phyloP scores from a whole-genome alignment of 2,113 vertebrate species.

The Gnathonemus longibarbis region DNA sequence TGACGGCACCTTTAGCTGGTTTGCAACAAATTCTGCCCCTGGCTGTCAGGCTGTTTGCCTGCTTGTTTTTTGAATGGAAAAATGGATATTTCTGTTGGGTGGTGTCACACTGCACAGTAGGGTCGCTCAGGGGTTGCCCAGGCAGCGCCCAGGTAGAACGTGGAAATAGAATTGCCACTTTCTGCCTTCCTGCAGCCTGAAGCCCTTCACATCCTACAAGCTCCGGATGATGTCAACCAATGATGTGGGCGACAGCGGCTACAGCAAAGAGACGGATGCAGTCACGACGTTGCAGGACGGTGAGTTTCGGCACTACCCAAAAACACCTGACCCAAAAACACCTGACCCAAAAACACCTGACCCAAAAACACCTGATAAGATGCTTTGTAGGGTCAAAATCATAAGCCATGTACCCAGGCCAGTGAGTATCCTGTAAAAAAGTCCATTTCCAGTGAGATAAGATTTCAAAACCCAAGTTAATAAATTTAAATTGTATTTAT shows the following conservation, averaged over 20 bases:
- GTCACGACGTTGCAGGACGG: slow-evolving; percentile 90
- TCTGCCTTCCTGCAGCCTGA: slow-evolving; percentile 60
- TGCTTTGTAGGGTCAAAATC: background rate
- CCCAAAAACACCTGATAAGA: background rate
- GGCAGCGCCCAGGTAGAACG: background rate
- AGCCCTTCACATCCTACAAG: slow-evolving; percentile 88
- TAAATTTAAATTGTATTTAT: background rate
- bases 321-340: background rate
- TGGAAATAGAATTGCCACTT: background rate
- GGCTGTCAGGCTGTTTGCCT: background rate
- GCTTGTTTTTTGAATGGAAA: background rate
- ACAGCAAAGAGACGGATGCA: slow-evolving; percentile 75
- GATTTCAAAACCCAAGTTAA: background rate
- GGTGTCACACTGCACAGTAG: background rate
- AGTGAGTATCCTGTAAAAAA: background rate
- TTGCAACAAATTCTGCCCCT: background rate
- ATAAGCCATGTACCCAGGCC: background rate
- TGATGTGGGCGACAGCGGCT: slow-evolving; percentile 84
- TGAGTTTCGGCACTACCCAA: slow-evolving; percentile 51
- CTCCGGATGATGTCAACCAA: slow-evolving; percentile 91
- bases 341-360: background rate
- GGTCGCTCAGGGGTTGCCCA: background rate
- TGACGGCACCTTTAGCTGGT: background rate
- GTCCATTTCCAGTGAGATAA: background rate
- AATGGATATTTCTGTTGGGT: background rate